A percentile compares a stretch with the other conserved stretches of the same genome.
phyloP scores from a whole-genome alignment of 2,888 invertebrate species.

The Campoletis raptor region DNA sequence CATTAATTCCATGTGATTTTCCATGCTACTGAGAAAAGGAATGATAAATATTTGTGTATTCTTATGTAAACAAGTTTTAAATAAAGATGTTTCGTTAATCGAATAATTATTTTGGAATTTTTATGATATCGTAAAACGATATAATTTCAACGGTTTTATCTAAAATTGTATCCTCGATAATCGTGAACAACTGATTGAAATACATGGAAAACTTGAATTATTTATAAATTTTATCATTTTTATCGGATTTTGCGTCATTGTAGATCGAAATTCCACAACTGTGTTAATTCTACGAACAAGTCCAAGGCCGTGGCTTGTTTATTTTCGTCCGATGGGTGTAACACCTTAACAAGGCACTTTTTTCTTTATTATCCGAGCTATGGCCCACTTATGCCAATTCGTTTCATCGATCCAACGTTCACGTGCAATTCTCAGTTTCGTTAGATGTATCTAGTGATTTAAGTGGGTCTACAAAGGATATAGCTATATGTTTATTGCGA shows the following conservation, averaged over 20 bases:
- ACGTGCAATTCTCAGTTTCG: background rate
- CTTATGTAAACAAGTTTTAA: background rate
- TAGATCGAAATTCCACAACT: background rate
- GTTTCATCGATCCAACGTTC: conserved; percentile 54
- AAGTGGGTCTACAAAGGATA: conserved; percentile 1
- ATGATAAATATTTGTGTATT: background rate
- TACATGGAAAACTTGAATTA: background rate
- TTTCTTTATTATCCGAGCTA: conserved; percentile 17
- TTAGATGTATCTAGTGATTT: conserved; percentile 22
- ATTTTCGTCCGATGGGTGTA: conserved; percentile 1
- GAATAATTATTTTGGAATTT: background rate
- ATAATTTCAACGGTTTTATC: background rate
- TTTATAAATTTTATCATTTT: background rate
- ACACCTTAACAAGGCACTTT: conserved; percentile 9
- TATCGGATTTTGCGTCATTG: background rate
- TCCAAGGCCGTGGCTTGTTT: background rate
- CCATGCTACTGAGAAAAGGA: background rate
- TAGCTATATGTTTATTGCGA: background rate
- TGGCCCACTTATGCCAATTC: conserved; percentile 59
- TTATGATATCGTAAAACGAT: background rate
- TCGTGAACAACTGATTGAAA: background rate
- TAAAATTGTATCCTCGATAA: background rate
- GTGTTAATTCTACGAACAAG: conserved; percentile 24
- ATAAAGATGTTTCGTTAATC: background rate
- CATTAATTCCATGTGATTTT: conserved; percentile 10